Evolutionary conservation across 2,888 invertebrate genomes (phyloP).

Genomic region (Synanthedon formicaeformis): DNA sequence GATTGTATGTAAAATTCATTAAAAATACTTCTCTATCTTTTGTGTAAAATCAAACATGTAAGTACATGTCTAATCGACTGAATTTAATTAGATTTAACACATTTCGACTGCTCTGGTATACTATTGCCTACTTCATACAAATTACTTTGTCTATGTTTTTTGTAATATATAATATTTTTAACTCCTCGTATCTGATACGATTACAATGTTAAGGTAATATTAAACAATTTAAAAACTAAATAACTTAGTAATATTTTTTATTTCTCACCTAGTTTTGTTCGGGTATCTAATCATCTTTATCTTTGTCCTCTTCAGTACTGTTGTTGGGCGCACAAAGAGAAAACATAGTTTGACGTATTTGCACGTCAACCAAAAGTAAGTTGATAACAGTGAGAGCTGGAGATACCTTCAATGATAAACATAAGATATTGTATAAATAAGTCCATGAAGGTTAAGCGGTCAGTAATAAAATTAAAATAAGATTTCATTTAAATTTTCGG

Average conservation of each 20-base stretch:
- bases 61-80: not conserved
- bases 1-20: slow-evolving; percentile 15
- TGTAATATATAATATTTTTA: slow-evolving; percentile 37
- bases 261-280: slow-evolving; percentile 4
- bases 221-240: not conserved
- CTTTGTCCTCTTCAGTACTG: slow-evolving; percentile 1
- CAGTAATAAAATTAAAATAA: too few species aligned
- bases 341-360: slow-evolving; percentile 26
- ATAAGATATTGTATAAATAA: not conserved
- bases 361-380: slow-evolving; percentile 24
- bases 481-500: too few species aligned
- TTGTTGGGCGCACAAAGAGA: not conserved
- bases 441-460: not conserved
- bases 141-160: slow-evolving; percentile 31
- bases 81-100: not conserved
- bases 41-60: not conserved
- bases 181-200: slow-evolving; percentile 46
- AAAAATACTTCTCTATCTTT: not conserved
- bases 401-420: slow-evolving; percentile 23
- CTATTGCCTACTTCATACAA: slow-evolving; percentile 44
- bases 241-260: not conserved
- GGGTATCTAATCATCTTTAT: slow-evolving; percentile 2
- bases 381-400: slow-evolving; percentile 25
- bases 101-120: slow-evolving; percentile 20
- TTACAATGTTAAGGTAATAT: slow-evolving; percentile 17